Percentiles rank a stretch among this genome's conserved stretches.
Evolutionary conservation across 2,888 invertebrate genomes (phyloP).

Genomic region (Nephrotoma guestfalica): DNA sequence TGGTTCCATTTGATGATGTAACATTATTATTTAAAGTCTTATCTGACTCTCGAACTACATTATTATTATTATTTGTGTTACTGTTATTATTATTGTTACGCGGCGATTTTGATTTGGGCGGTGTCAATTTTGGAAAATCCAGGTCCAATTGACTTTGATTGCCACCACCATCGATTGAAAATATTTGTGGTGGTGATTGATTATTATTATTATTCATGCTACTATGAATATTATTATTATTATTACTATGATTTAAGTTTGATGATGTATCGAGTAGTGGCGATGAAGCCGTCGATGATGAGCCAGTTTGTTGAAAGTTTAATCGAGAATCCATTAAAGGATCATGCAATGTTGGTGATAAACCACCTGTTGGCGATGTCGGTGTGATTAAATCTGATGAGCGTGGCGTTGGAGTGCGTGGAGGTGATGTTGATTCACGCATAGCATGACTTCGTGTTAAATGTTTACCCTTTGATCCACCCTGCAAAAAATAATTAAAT

Average conservation of each 20-base stretch:
- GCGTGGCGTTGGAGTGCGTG: constrained; percentile 39
- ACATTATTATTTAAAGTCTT: constrained; percentile 5
- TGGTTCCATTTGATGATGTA: not conserved
- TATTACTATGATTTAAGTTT: constrained; percentile 21
- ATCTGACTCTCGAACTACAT: constrained; percentile 6
- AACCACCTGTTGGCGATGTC: constrained; percentile 14
- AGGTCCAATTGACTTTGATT: constrained; percentile 24
- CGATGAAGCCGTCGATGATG: constrained; percentile 16
- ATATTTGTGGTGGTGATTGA: constrained; percentile 13
- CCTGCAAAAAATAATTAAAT: constrained; percentile 29
- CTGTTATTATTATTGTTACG: constrained; percentile 14
- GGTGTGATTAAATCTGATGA: constrained; percentile 17
- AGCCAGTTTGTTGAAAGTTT: constrained; percentile 20
- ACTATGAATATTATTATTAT: constrained; percentile 10
- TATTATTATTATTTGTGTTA: constrained; percentile 7
- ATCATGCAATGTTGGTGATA: constrained; percentile 15
- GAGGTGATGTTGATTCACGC: constrained; percentile 63
- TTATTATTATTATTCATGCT: constrained; percentile 10
- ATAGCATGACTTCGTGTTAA: constrained; percentile 82
- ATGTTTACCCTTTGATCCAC: constrained; percentile 62
- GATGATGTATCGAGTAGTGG: constrained; percentile 26
- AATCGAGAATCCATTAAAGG: constrained; percentile 20
- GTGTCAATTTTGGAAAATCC: constrained; percentile 32
- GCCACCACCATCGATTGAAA: constrained; percentile 19
- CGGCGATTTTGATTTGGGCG: constrained; percentile 29